Conservation (phyloP, 2,113 vertebrate genomes). For the Ctenodactylus gundi region DNA sequence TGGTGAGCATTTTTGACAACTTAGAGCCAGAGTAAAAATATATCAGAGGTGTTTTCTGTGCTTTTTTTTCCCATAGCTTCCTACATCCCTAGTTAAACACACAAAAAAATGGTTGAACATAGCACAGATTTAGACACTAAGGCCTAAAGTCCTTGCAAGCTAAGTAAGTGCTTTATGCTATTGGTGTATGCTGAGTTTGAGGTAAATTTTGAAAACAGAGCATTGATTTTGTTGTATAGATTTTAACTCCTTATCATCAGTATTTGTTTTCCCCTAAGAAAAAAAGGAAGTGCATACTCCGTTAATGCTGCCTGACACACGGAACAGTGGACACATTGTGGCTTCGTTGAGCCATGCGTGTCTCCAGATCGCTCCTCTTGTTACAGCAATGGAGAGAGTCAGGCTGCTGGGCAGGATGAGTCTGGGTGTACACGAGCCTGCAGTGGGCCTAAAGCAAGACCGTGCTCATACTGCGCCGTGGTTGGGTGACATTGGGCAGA, state of each 20-base stretch:
- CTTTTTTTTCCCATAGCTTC: not conserved
- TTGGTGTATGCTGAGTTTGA: too few relatives aligned
- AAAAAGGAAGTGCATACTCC: not conserved
- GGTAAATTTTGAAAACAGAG: not conserved
- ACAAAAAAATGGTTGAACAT: not conserved
- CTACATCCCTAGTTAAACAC: not conserved
- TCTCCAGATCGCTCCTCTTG: not conserved
- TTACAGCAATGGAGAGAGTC: not conserved
- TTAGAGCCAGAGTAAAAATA: not conserved
- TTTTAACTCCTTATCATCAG: slow-evolving; percentile 5
- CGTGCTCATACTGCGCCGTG: not conserved
- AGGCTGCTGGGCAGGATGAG: not conserved
- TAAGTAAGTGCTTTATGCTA: too few relatives aligned
- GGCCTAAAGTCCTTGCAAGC: too few relatives aligned
- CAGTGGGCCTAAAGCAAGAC: not conserved
- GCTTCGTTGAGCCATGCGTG: not conserved
- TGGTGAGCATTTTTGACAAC: not conserved
- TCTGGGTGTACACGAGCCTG: not conserved
- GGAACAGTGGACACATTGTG: not conserved
- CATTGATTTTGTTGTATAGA: not conserved
- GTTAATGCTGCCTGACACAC: not conserved
- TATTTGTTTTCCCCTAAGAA: not conserved
- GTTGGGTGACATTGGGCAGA: not conserved
- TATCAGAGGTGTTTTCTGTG: not conserved
- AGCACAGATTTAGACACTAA: not conserved